A percentile compares a stretch with the other conserved stretches of the same genome.
These are phyloP conservation scores for Rhinopomastus cyanomelas DNA, from an alignment of 2,113 vertebrate species.

Conservation along the genomic window DNA sequence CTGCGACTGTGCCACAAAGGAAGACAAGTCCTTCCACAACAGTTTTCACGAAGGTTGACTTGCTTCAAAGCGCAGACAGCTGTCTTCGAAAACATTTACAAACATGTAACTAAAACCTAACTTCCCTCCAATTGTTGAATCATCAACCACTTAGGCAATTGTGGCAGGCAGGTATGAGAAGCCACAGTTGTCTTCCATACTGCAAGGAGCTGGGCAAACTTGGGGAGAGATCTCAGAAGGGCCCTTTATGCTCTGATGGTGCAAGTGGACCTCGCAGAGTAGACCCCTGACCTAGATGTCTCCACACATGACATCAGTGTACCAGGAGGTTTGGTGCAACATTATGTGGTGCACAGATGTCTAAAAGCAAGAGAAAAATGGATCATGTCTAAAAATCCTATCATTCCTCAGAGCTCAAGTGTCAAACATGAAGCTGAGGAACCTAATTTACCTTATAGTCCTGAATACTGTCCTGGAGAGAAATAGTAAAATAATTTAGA, in stretches of 20 bases:
- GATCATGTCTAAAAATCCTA: not conserved
- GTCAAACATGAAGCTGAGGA: not conserved
- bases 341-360: not conserved
- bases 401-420: not conserved
- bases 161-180: not conserved
- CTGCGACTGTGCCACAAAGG: rapidly evolving
- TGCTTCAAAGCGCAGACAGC: not conserved
- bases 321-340: not conserved
- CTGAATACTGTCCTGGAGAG: not conserved
- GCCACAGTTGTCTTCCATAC: not conserved
- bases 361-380: not conserved
- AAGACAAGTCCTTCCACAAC: not conserved
- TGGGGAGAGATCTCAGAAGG: not conserved
- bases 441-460: not conserved
- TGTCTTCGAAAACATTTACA: not conserved
- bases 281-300: not conserved
- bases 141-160: not conserved
- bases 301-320: not conserved
- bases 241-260: not conserved
- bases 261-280: not conserved
- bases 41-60: not conserved
- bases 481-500: not conserved
- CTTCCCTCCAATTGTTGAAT: not conserved
- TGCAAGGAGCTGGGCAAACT: not conserved
- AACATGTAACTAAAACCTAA: not conserved